Base-by-base conservation (phyloP, 2,888 invertebrate genomes). In the Megaustenia siamemsis region DNA sequence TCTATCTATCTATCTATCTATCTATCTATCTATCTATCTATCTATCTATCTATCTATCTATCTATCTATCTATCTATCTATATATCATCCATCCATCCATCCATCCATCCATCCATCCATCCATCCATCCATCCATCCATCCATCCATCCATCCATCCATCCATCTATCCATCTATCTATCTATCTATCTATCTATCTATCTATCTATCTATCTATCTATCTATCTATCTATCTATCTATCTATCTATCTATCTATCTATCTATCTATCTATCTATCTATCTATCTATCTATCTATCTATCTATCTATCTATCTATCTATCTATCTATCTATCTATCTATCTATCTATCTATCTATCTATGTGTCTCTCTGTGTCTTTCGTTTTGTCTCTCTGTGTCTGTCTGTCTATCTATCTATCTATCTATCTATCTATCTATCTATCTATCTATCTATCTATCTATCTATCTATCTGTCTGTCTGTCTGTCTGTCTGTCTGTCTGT, bases 181-280 rank as follows among this genome's bases (percentile, higher is more conserved):
- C 45, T 10, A 6, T 12, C 45, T 10, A 6, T 12, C 45, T 21
- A 45, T 12, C 45, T 12, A 45, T 12, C 45, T 12, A 45, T 12
- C 66, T 35, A 66, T 35, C 66, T 35, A 66, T 66, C 66, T 35
- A 66, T 66, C 35, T 35, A 35, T 35, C 35, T 35, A 35, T 35
- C 38, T 35, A 35, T 35, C 24, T n/a, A 3, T 12, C 3, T 3
- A 63, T 12, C n/a, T 12, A n/a, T 4, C 66, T 12, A 66, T 35
- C 66, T 66, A 66, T 66, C 66, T 66, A 66, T 66, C 66, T 66
- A 35, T 66, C 66, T 66, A 66, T 66, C 66, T 66, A 66, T 66
- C 66, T 66, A 66, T 66, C 66, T 66, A 66, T 66, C 66, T 66
- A 66, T 66, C 66, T 66, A 66, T 66, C 66, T 66, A 66, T 66